A percentile compares a stretch with the other conserved stretches of the same genome.
Evolutionary conservation across 1,140 invertebrate species (phyloP).

Genomic region (Capitella teleta): DNA sequence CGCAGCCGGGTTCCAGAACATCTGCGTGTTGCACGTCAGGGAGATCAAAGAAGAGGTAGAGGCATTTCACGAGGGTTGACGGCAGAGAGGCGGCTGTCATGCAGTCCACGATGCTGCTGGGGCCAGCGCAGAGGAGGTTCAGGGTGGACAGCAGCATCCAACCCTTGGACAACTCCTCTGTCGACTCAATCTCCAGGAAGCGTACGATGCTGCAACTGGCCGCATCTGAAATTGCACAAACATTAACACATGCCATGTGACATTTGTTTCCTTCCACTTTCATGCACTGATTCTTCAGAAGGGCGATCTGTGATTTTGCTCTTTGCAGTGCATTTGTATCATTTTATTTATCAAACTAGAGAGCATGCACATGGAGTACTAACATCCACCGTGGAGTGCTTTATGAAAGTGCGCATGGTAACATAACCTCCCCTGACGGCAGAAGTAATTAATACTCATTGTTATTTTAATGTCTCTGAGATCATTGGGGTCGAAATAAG

Average conservation of each 20-base stretch:
- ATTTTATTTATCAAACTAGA: no score
- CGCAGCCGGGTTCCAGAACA: conserved; percentile 54
- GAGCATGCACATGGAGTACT: no score
- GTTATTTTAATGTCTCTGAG: no score
- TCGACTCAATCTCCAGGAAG: conserved; percentile 71
- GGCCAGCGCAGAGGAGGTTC: conserved; percentile 66
- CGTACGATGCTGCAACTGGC: conserved; percentile 91
- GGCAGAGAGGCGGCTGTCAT: conserved; percentile 92
- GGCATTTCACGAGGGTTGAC: conserved; percentile 94
- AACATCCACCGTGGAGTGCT: no score
- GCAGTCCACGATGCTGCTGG: conserved; percentile 45
- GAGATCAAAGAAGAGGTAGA: conserved; percentile 97
- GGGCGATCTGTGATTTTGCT: no score
- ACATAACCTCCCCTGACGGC: no score
- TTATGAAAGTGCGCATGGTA: no score
- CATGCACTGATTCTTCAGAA: no score
- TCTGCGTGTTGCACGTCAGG: conserved; percentile 55
- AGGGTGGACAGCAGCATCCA: conserved; percentile 89
- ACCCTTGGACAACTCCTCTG: conserved; percentile 82
- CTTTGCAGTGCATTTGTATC: no score
- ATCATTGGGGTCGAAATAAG: no score
- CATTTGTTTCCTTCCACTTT: background rate
- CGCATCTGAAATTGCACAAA: conserved; percentile 50
- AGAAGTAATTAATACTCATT: no score
- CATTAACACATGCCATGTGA: background rate